A percentile compares a stretch with the other conserved stretches of the same genome.
These are phyloP conservation scores for Dendrocincla fuliginosa DNA, from an alignment of 2,797 vertebrate species.

Conservation along the genomic window DNA sequence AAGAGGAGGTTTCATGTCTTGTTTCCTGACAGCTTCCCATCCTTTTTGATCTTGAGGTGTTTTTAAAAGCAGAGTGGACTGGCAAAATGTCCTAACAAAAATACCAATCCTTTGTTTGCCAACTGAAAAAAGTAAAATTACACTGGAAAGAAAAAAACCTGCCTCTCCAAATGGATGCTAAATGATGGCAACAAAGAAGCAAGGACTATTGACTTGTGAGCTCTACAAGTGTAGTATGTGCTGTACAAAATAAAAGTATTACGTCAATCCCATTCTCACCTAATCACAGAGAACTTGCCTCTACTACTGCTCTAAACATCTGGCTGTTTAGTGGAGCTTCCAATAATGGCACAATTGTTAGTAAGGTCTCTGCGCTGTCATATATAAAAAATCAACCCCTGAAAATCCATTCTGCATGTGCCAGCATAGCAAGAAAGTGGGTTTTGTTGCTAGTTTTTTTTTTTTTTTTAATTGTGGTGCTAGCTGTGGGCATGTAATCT, in stretches of 20 bases:
- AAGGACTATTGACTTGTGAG: not conserved
- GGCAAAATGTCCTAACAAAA: not conserved
- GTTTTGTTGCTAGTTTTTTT: not conserved
- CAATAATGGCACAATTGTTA: not conserved
- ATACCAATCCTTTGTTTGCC: not conserved
- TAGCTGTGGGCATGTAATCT: not conserved
- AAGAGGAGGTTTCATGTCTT: not conserved
- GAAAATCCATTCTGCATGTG: not conserved
- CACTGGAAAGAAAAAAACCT: not conserved
- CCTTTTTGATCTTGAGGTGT: not conserved
- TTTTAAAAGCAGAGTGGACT: not conserved
- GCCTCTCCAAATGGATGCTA: not conserved
- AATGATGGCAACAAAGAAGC: not conserved
- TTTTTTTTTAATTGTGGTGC: not conserved
- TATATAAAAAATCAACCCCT: not conserved
- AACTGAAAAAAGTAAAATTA: not conserved
- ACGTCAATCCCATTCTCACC: not conserved
- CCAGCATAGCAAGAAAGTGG: not conserved
- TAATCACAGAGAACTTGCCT: not conserved
- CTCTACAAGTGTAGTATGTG: not conserved
- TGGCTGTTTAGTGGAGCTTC: not conserved
- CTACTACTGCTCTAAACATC: not conserved
- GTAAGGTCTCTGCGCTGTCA: not conserved
- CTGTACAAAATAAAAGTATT: not conserved
- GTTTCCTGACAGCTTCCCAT: constrained; percentile 25